These are phyloP conservation scores for Zaprionus inermis DNA, from an alignment of 1,140 invertebrate species.

Conservation along the genomic window DNA sequence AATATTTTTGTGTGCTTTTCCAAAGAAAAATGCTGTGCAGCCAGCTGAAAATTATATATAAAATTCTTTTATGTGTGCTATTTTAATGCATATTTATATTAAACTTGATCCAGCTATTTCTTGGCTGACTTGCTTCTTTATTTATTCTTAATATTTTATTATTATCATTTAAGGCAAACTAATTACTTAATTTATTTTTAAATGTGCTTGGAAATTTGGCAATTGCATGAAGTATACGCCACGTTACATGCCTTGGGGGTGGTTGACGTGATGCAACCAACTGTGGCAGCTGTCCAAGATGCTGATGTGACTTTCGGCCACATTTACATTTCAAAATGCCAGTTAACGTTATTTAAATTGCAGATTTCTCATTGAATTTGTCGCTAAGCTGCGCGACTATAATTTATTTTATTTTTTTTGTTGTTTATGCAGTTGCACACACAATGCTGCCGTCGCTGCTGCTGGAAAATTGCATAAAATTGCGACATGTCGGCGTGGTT, in stretches of 20 bases:
- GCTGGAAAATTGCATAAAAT: constrained; percentile 71
- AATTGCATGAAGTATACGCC: constrained; percentile 29
- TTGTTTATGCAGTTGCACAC: constrained; percentile 22
- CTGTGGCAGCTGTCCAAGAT: constrained; percentile 57
- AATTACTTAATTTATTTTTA: too few relatives aligned
- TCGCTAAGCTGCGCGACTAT: constrained; percentile 70
- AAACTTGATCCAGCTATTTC: neutral
- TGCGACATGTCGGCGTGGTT: constrained; percentile 53
- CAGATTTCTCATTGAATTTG: constrained; percentile 79
- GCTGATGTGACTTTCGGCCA: constrained; percentile 42
- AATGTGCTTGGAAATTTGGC: too few relatives aligned
- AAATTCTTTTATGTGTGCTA: neutral
- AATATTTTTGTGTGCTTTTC: constrained; percentile 31
- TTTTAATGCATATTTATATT: neutral
- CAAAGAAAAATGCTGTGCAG: neutral
- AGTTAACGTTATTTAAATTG: constrained; percentile 78
- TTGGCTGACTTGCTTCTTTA: neutral
- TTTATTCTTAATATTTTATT: too few relatives aligned
- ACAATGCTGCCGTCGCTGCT: constrained; percentile 38
- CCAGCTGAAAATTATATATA: neutral
- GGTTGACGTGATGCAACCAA: constrained; percentile 56
- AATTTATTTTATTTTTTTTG: constrained; percentile 58
- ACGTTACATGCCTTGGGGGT: neutral
- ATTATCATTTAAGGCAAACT: too few relatives aligned
- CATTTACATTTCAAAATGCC: constrained; percentile 68